Evolutionary conservation across 2,888 invertebrate species (phyloP).

Genomic region (Nephrotoma guestfalica): DNA sequence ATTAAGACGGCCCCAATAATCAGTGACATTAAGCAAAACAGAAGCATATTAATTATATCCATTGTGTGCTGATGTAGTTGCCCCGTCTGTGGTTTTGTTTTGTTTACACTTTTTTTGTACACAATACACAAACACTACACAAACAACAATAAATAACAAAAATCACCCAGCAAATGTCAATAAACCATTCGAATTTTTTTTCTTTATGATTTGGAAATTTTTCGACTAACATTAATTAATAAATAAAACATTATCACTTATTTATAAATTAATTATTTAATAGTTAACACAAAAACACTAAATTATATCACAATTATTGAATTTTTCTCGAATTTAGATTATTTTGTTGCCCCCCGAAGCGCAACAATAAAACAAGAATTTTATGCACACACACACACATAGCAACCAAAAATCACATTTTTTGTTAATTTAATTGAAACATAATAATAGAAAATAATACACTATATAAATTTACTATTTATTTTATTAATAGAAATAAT

Average conservation of each 20-base stretch:
- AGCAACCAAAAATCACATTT: not conserved
- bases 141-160: not conserved
- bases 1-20: slow-evolving; percentile 39
- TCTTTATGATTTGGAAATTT: not conserved
- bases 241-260: not conserved
- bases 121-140: not conserved
- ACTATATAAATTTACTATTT: not conserved
- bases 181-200: not conserved
- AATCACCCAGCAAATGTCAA: not conserved
- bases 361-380: not conserved
- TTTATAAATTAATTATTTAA: not conserved
- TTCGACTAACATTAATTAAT: not conserved
- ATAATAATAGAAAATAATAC: not conserved
- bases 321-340: not conserved
- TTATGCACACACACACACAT: not conserved
- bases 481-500: not conserved
- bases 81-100: not conserved
- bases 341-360: not conserved
- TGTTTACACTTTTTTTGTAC: not conserved
- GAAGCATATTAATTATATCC: slow-evolving; percentile 32
- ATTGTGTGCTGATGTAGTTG: slow-evolving; percentile 15
- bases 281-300: not conserved
- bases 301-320: not conserved
- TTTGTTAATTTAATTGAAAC: not conserved
- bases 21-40: slow-evolving; percentile 35